Percentiles rank a stretch among this genome's conserved stretches.
These are phyloP conservation scores for Drosophila aldrichi DNA, from an alignment of 2,888 invertebrate genomes.

Conservation along the genomic window DNA sequence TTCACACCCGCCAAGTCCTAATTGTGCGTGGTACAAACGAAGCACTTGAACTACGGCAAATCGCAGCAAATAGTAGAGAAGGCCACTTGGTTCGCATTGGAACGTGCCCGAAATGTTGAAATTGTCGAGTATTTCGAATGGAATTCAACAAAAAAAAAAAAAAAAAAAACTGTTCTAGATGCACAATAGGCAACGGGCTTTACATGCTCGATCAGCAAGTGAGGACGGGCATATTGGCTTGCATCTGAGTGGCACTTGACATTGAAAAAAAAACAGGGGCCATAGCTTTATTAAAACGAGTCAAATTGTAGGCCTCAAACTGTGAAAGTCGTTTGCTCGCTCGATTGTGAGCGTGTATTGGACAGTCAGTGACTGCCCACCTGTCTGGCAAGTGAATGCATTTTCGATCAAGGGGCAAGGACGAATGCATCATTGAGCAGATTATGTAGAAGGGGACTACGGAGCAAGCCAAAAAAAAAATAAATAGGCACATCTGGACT, in stretches of 20 bases:
- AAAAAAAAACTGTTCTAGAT: conserved; percentile 1
- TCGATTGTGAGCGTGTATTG: neutral
- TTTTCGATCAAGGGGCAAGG: conserved; percentile 25
- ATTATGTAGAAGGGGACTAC: conserved; percentile 3
- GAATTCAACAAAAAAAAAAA: conserved; percentile 14
- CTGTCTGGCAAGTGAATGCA: conserved; percentile 37
- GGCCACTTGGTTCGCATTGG: conserved; percentile 31
- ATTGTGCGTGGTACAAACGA: conserved; percentile 28
- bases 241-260: neutral
- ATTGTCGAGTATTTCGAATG: conserved; percentile 11
- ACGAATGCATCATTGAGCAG: conserved; percentile 19
- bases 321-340: neutral
- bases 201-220: neutral
- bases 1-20: conserved; percentile 14
- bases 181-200: conserved; percentile 22
- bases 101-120: conserved; percentile 44
- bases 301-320: too few species aligned
- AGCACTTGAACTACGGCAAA: conserved; percentile 31
- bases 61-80: conserved; percentile 23
- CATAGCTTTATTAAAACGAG: neutral
- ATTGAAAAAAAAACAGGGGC: neutral
- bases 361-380: neutral
- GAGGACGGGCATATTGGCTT: neutral
- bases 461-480: neutral
- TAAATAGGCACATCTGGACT: conserved; percentile 36